Conservation (phyloP, 2,113 vertebrate genomes). For the Upupa epops region DNA sequence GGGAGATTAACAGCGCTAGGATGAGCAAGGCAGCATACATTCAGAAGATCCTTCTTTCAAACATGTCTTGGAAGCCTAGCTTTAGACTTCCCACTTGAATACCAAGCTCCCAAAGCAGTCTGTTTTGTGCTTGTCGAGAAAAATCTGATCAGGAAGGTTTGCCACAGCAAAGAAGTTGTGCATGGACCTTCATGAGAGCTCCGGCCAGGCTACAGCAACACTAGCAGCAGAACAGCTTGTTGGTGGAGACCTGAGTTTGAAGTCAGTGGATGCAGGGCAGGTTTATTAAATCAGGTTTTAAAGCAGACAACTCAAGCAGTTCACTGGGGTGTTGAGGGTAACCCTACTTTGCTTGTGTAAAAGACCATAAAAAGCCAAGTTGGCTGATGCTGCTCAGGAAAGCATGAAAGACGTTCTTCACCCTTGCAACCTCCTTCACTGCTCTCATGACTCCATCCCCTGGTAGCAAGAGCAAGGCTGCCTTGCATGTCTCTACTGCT, state of each 20-base stretch:
- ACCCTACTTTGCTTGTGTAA: not conserved
- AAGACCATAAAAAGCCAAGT: fast-evolving
- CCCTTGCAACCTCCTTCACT: not conserved
- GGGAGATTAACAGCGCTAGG: not conserved
- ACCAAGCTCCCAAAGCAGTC: not conserved
- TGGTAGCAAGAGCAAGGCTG: not conserved
- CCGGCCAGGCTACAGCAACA: not conserved
- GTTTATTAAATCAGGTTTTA: not conserved
- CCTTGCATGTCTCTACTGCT: fast-evolving
- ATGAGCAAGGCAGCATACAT: not conserved
- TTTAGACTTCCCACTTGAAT: not conserved
- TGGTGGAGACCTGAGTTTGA: not conserved
- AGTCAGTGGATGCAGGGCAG: not conserved
- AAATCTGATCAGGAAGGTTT: not conserved
- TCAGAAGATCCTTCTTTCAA: not conserved
- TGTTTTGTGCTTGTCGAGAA: not conserved
- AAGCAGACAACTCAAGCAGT: not conserved
- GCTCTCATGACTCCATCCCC: not conserved
- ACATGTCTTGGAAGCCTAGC: not conserved
- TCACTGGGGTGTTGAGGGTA: not conserved
- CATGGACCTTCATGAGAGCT: not conserved
- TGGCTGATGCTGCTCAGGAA: not conserved
- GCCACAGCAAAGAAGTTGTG: no score
- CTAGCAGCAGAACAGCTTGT: not conserved
- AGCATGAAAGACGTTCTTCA: fast-evolving